Percentiles rank a stretch among this genome's conserved stretches.
phyloP scores from a whole-genome alignment of 2,888 invertebrate species.

The Cheilosia variabilis region DNA sequence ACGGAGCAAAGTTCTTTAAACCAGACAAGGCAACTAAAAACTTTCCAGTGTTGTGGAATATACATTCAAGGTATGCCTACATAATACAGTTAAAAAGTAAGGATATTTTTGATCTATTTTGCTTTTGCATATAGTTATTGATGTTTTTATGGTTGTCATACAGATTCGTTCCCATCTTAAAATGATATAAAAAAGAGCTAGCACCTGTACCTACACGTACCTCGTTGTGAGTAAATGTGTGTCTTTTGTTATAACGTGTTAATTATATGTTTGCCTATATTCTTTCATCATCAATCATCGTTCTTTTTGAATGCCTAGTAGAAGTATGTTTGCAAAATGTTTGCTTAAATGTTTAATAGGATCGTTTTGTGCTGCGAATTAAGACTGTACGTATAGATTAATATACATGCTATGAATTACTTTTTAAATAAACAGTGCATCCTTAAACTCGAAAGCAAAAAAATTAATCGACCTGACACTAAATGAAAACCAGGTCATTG shows the following conservation, averaged over 20 bases:
- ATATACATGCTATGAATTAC: no score
- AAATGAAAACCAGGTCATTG: conserved; percentile 29
- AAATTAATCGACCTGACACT: background rate
- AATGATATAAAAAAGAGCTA: background rate
- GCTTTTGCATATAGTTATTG: background rate
- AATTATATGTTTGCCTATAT: background rate
- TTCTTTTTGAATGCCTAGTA: no score
- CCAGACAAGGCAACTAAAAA: conserved; percentile 5
- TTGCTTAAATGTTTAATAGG: no score
- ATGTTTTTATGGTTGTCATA: background rate
- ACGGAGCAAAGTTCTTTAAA: conserved; percentile 18
- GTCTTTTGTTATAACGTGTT: background rate
- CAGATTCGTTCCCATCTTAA: background rate
- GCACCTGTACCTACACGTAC: background rate
- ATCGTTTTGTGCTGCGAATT: no score
- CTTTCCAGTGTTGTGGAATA: conserved; percentile 30
- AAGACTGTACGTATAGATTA: no score
- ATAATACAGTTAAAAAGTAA: no score
- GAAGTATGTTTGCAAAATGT: no score
- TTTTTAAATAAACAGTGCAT: conserved; percentile 1
- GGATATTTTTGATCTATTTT: background rate
- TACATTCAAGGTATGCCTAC: background rate
- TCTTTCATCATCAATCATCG: background rate
- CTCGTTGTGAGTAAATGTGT: background rate
- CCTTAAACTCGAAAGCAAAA: background rate